phyloP scores from a whole-genome alignment of 2,888 invertebrate genomes.

The Pachycephus smyrnensis region DNA sequence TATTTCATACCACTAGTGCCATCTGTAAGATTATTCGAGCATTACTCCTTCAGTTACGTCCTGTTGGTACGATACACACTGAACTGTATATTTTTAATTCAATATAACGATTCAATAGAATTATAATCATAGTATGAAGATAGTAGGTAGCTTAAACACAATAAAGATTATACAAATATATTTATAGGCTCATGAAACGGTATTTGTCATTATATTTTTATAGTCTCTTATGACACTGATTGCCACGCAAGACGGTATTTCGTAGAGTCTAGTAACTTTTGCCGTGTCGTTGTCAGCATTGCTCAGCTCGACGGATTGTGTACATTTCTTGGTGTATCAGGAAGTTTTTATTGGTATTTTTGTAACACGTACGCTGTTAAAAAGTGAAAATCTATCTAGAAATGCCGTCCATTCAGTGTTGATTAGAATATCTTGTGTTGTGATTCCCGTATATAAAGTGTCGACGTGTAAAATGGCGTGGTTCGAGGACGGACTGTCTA shows the following conservation, averaged over 20 bases:
- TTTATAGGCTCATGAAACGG: neutral
- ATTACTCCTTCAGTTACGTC: neutral
- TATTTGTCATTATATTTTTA: neutral
- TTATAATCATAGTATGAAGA: neutral
- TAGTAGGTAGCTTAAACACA: neutral
- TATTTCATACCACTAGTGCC: neutral
- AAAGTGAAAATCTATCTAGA: constrained; percentile 3
- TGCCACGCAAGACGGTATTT: neutral
- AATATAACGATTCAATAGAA: neutral
- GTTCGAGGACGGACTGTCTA: constrained; percentile 63
- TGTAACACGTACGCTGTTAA: neutral
- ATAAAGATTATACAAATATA: neutral
- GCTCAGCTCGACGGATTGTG: constrained; percentile 2
- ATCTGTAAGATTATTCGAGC: neutral
- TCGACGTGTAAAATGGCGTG: constrained; percentile 65
- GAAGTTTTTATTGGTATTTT: constrained; percentile 5
- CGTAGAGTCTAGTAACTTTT: neutral
- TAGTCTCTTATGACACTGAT: neutral
- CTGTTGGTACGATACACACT: neutral
- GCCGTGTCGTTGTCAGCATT: neutral
- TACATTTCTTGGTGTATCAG: constrained; percentile 2
- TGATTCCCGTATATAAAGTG: constrained; percentile 23
- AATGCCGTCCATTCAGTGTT: neutral
- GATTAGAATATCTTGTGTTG: neutral
- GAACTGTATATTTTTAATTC: neutral